These are phyloP conservation scores for Meles meles DNA, from an alignment of 2,113 vertebrate genomes.

Conservation along the genomic window DNA sequence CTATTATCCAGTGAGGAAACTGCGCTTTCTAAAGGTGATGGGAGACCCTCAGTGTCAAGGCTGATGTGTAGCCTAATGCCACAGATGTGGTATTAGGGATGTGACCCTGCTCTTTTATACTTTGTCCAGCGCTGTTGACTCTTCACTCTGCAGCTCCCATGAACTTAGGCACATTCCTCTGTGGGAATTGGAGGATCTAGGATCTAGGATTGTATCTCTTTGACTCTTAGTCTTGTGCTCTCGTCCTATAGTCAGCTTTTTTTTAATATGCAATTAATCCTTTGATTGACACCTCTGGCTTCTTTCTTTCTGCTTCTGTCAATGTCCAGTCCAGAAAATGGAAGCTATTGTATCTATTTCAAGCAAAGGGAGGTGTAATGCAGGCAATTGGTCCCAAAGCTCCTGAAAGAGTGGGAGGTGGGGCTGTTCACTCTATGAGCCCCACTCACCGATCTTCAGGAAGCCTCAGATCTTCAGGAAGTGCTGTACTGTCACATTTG, in stretches of 20 bases:
- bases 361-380: not conserved
- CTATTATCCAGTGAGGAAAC: not conserved
- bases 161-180: not conserved
- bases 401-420: not conserved
- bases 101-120: not conserved
- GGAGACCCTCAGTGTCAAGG: not conserved
- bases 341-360: not conserved
- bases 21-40: not conserved
- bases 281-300: not conserved
- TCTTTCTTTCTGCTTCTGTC: not conserved
- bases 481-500: rapidly evolving
- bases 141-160: not conserved
- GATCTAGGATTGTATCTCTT: not conserved
- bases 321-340: not conserved
- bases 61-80: not conserved
- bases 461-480: not conserved
- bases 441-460: not conserved
- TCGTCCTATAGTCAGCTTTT: not conserved
- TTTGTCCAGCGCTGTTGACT: not conserved
- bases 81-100: not conserved
- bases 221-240: not conserved
- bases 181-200: not conserved
- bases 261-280: not conserved
- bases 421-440: not conserved
- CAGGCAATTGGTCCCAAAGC: not conserved